Evolutionary conservation across 2,113 vertebrate genomes (phyloP), one percentile per base, ranked within the genome.

Genomic region (Amphilophus citrinellus): DNA sequence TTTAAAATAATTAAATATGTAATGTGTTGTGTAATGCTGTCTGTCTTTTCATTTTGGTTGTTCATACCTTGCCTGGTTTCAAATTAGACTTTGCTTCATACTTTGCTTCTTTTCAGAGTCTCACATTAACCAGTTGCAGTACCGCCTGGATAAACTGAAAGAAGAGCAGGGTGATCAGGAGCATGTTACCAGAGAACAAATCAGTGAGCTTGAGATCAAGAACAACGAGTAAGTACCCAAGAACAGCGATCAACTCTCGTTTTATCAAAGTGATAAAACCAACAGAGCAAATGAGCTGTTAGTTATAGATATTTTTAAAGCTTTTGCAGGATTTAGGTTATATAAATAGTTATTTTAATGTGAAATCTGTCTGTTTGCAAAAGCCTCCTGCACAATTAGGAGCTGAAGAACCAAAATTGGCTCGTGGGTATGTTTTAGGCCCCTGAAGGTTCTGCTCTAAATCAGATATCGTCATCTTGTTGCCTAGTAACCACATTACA

Each of bases 101-200:
- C 13, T 44, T 11, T 53, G 75, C 22, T 1, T 79, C 32, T 77
- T 82, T 17, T 18, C 86, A 98, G 98, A 98, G 13, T 95, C 96
- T 0, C 95, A 95, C 59, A 95, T 98, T 58, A 95, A 90, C 35
- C 79, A 96, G 88, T 91, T 99, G 93, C 97, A 98, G 89, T 96
- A 98, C 60, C 93, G 92, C 6, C 93, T 98, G 0, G 96, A 98
- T 58, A 97, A 96, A 80, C 63, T 98, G 24, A 81, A 96, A 78
- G 92, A 95, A 79, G 95, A 97, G 13, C 95, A 92, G 0, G 92
- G 95, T 78, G 95, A 94, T 27, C 95, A 96, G 62, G 94, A 96
- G 2, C 87, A 94, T 56, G 93, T 95, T 24, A 91, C 94, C 63
- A 93, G 86, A 68, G 96, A 93, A 44, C 96, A 98, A 62, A 81